Conservation (phyloP, 1,140 invertebrate species). For the Euwallacea similis region DNA sequence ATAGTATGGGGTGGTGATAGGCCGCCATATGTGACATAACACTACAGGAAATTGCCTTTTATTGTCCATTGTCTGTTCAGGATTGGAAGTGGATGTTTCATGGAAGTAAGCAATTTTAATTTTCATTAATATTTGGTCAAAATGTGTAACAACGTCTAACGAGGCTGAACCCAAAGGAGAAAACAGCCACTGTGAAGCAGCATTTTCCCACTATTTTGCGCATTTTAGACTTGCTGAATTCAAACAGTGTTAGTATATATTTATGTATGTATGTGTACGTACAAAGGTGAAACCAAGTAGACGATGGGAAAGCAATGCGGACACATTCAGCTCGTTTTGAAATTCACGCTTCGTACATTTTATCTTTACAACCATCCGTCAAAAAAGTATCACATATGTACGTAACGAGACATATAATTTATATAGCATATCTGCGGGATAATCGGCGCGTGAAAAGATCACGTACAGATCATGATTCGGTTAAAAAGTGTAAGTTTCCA, state of each 20-base stretch:
- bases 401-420: slow-evolving; percentile 6
- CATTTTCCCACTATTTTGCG: too few relatives aligned
- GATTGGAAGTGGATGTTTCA: too few relatives aligned
- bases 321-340: not conserved
- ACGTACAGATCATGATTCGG: not conserved
- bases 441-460: slow-evolving; percentile 13
- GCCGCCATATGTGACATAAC: not conserved
- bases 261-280: too few relatives aligned
- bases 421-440: not conserved
- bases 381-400: slow-evolving; percentile 13
- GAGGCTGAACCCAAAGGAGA: too few relatives aligned
- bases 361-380: slow-evolving; percentile 7
- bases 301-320: slow-evolving; percentile 6
- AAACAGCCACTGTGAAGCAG: too few relatives aligned
- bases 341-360: not conserved
- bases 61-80: not conserved
- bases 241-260: too few relatives aligned
- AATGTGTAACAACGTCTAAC: too few relatives aligned
- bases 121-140: too few relatives aligned
- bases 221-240: too few relatives aligned
- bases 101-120: too few relatives aligned
- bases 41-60: not conserved
- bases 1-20: not conserved
- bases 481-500: slow-evolving; percentile 14
- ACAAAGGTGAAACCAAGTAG: not conserved